These are phyloP conservation scores for Nemotelus nigrinus DNA, from an alignment of 2,888 invertebrate genomes.

Conservation along the genomic window DNA sequence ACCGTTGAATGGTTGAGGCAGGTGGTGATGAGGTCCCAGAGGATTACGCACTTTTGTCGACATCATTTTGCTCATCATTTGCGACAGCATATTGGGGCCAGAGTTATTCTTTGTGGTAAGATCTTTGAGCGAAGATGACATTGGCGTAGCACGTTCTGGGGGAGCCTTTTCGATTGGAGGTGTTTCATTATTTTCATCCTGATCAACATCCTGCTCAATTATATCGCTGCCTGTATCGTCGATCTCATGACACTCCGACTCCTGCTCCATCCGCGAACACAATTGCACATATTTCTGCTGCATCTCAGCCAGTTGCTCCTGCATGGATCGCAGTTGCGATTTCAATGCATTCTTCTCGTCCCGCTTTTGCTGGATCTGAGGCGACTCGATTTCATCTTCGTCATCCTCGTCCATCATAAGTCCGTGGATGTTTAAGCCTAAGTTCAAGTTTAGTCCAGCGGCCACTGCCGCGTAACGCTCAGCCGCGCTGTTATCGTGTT, in stretches of 20 bases:
- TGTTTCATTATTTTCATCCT: slow-evolving; percentile 63
- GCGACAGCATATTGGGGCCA: slow-evolving; percentile 70
- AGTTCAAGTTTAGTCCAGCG: slow-evolving; percentile 68
- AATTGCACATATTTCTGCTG: slow-evolving; percentile 90
- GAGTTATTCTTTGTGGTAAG: slow-evolving; percentile 59
- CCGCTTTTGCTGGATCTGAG: slow-evolving; percentile 83
- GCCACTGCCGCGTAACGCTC: slow-evolving; percentile 70
- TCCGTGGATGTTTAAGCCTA: slow-evolving; percentile 69
- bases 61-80: slow-evolving; percentile 75
- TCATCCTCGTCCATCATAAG: slow-evolving; percentile 76
- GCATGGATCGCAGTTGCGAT: slow-evolving; percentile 85
- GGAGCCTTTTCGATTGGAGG: slow-evolving; percentile 54
- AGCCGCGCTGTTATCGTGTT: slow-evolving; percentile 78
- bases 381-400: slow-evolving; percentile 79
- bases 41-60: slow-evolving; percentile 70
- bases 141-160: slow-evolving; percentile 61
- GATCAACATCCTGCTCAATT: slow-evolving; percentile 69
- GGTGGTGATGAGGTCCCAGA: slow-evolving; percentile 66
- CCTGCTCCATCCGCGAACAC: slow-evolving; percentile 85
- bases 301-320: slow-evolving; percentile 90
- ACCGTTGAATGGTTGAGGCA: slow-evolving; percentile 71
- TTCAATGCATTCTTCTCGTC: slow-evolving; percentile 88
- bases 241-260: slow-evolving; percentile 78
- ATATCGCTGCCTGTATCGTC: slow-evolving; percentile 78
- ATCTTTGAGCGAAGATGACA: slow-evolving; percentile 54